Evolutionary conservation across 1,140 invertebrate species (phyloP).

Genomic region (Dinothrombium tinctorium): DNA sequence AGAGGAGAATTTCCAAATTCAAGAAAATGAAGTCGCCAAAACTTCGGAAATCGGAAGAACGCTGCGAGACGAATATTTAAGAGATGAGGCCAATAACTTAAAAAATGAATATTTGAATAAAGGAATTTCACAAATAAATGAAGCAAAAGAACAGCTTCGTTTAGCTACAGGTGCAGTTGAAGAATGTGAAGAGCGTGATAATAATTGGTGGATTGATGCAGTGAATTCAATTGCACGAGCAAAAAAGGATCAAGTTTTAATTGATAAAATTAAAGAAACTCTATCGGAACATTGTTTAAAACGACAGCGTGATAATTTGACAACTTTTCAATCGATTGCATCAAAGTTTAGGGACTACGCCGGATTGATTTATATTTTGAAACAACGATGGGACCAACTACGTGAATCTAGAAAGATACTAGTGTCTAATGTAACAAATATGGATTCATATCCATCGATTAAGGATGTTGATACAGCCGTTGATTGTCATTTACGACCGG

Average conservation of each 20-base stretch:
- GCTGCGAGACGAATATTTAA: background rate
- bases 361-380: too few relatives aligned
- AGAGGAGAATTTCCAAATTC: too few relatives aligned
- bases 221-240: background rate
- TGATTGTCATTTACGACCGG: slow-evolving; percentile 37
- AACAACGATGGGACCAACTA: too few relatives aligned
- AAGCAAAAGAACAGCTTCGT: background rate
- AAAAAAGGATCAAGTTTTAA: background rate
- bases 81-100: background rate
- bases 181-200: too few relatives aligned
- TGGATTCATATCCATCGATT: slow-evolving; percentile 19
- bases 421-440: slow-evolving; percentile 5
- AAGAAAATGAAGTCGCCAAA: background rate
- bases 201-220: background rate
- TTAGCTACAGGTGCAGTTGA: too few relatives aligned
- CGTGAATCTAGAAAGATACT: too few relatives aligned
- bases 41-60: background rate
- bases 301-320: background rate
- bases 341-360: too few relatives aligned
- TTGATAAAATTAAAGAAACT: background rate
- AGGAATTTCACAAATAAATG: background rate
- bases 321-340: too few relatives aligned
- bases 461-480: slow-evolving; percentile 30
- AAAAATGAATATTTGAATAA: background rate
- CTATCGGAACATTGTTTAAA: background rate